phyloP scores from a whole-genome alignment of 2,888 invertebrate species.

The Onchidella celtica region DNA sequence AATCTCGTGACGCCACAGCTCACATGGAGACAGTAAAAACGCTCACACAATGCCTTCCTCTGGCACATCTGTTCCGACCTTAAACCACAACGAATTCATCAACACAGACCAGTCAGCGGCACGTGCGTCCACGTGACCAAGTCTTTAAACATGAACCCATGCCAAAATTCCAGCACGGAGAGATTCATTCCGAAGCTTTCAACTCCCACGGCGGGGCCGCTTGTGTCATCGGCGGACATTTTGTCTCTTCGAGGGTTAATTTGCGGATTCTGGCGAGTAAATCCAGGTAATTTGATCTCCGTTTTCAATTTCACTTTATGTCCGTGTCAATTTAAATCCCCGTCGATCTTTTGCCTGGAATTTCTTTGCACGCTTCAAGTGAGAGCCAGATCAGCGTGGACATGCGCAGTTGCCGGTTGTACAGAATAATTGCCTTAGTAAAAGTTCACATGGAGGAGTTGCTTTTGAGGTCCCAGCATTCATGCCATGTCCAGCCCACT shows the following conservation, averaged over 20 bases:
- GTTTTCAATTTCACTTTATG: constrained; percentile 5
- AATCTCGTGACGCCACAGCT: no score
- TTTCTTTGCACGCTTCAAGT: not conserved
- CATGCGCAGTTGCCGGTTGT: constrained; percentile 26
- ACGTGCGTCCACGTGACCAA: not conserved
- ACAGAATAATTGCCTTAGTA: not conserved
- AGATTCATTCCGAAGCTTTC: not conserved
- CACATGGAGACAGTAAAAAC: no score
- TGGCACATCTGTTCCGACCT: not conserved
- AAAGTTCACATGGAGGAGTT: constrained; percentile 15
- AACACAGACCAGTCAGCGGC: not conserved
- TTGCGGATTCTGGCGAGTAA: not conserved
- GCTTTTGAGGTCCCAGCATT: not conserved
- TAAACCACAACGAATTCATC: not conserved
- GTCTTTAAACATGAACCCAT: not conserved
- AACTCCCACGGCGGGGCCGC: not conserved
- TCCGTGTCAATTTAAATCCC: not conserved
- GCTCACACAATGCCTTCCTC: no score
- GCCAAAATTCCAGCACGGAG: not conserved
- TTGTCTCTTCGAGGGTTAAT: constrained; percentile 17
- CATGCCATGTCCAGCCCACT: not conserved
- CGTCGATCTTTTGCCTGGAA: not conserved
- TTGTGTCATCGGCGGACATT: not conserved
- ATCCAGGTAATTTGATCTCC: constrained; percentile 29
- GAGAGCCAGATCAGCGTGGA: not conserved